Evolutionary conservation across 2,113 vertebrate genomes (phyloP).

Genomic region (Planiliza haematocheilus): DNA sequence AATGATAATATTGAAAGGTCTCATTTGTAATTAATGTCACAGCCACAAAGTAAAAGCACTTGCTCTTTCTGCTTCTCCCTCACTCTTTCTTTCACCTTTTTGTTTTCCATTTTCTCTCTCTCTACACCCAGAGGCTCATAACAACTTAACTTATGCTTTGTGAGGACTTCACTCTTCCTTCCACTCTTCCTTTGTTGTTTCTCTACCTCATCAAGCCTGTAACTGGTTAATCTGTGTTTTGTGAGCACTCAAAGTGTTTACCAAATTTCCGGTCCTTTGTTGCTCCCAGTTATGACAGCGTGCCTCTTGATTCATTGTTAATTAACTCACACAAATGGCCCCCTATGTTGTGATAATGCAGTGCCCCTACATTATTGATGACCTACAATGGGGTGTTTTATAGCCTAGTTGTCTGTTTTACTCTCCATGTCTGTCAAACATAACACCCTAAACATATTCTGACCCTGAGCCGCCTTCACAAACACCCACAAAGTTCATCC

Average conservation of each 20-base stretch:
- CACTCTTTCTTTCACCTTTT: slow-evolving; percentile 16
- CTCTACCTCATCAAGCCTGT: slow-evolving; percentile 13
- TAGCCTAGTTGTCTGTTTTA: slow-evolving; percentile 42
- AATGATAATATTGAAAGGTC: slow-evolving; percentile 44
- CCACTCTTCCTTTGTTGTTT: no score
- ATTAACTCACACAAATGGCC: slow-evolving; percentile 58
- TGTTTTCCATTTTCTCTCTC: not conserved
- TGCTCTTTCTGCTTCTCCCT: slow-evolving; percentile 35
- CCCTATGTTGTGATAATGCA: slow-evolving; percentile 60
- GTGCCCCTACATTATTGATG: slow-evolving; percentile 63
- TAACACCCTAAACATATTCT: slow-evolving; percentile 1
- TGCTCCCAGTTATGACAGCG: slow-evolving; percentile 47
- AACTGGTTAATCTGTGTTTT: slow-evolving; percentile 54
- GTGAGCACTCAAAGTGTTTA: slow-evolving; percentile 59
- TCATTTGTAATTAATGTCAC: slow-evolving; percentile 39
- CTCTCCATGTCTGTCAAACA: slow-evolving; percentile 9
- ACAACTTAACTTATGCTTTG: no score
- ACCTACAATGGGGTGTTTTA: slow-evolving; percentile 53
- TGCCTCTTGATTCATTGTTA: slow-evolving; percentile 46
- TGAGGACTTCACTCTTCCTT: no score
- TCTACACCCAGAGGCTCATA: no score
- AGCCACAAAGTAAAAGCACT: slow-evolving; percentile 48
- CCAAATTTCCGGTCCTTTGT: slow-evolving; percentile 45
- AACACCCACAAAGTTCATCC: not conserved
- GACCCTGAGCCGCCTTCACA: slow-evolving; percentile 7